A percentile compares a stretch with the other conserved stretches of the same genome.
These are phyloP conservation scores for Drosophila serrata DNA, from an alignment of 1,140 invertebrate genomes.

Conservation along the genomic window DNA sequence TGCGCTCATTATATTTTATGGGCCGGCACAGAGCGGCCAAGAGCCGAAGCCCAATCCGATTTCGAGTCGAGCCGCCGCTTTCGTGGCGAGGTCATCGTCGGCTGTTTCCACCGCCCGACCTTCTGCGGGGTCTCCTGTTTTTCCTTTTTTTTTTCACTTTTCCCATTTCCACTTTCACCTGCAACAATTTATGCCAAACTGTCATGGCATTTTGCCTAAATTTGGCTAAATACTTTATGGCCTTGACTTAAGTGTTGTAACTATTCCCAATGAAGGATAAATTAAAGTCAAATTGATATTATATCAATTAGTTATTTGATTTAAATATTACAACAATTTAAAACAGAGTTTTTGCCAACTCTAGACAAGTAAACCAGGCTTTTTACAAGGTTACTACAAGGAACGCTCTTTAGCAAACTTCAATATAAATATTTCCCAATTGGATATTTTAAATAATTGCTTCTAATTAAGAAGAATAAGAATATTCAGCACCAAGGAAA, in stretches of 20 bases:
- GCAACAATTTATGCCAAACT: slow-evolving; percentile 48
- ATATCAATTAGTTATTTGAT: background rate
- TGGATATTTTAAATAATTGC: background rate
- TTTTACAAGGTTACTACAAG: background rate
- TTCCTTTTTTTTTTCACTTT: slow-evolving; percentile 8
- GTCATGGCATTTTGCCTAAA: slow-evolving; percentile 35
- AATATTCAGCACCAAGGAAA: too few relatives aligned
- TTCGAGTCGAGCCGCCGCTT: slow-evolving; percentile 27
- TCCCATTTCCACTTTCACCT: slow-evolving; percentile 24
- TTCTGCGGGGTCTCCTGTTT: slow-evolving; percentile 20
- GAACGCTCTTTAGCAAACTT: background rate
- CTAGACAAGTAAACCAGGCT: background rate
- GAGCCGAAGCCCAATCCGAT: slow-evolving; percentile 13
- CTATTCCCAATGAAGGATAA: slow-evolving; percentile 9
- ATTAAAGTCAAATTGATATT: slow-evolving; percentile 6
- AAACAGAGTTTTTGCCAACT: background rate
- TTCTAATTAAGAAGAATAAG: background rate
- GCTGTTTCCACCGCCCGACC: slow-evolving; percentile 34
- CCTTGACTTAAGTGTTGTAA: background rate
- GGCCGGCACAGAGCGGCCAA: slow-evolving; percentile 42
- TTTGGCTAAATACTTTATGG: slow-evolving; percentile 12
- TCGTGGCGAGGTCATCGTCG: slow-evolving; percentile 63
- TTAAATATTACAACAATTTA: background rate
- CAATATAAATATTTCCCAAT: background rate
- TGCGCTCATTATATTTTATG: slow-evolving; percentile 78